Evolutionary conservation across 2,797 vertebrate species (phyloP).

Genomic region (Sebastes nivosus): DNA sequence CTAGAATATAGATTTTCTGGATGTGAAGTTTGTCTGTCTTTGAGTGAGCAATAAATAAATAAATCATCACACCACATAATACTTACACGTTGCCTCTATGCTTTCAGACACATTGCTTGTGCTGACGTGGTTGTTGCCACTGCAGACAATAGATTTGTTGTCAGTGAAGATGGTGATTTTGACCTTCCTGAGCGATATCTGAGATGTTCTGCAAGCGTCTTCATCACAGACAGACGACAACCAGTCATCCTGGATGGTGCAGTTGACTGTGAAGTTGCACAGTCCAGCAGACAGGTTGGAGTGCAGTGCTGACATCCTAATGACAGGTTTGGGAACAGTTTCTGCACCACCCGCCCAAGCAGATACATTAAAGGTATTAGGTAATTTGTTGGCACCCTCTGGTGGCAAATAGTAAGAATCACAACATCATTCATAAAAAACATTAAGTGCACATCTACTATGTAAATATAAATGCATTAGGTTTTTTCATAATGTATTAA

Average conservation of each 20-base stretch:
- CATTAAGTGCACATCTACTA: neutral
- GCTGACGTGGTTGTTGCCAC: conserved; percentile 58
- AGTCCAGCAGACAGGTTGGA: conserved; percentile 14
- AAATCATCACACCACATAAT: neutral
- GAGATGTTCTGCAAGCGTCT: neutral
- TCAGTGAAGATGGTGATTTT: conserved; percentile 22
- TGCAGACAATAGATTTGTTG: conserved; percentile 39
- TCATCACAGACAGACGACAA: neutral
- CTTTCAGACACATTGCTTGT: neutral
- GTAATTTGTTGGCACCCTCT: neutral
- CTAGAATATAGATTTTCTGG: neutral
- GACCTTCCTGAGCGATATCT: neutral
- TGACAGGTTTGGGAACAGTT: conserved; percentile 20
- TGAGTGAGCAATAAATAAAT: neutral
- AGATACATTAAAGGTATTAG: neutral
- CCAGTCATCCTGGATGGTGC: conserved; percentile 48
- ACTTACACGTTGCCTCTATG: conserved; percentile 35
- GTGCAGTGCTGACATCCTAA: neutral
- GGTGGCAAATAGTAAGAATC: neutral
- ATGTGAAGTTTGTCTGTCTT: neutral
- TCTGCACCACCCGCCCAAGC: conserved; percentile 24
- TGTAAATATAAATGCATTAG: too few species aligned
- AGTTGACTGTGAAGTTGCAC: conserved; percentile 65
- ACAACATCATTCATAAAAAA: neutral
- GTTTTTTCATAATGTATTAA: too few species aligned